Evolutionary conservation across 2,113 vertebrate genomes (phyloP).

Genomic region (Crotalus horridus): DNA sequence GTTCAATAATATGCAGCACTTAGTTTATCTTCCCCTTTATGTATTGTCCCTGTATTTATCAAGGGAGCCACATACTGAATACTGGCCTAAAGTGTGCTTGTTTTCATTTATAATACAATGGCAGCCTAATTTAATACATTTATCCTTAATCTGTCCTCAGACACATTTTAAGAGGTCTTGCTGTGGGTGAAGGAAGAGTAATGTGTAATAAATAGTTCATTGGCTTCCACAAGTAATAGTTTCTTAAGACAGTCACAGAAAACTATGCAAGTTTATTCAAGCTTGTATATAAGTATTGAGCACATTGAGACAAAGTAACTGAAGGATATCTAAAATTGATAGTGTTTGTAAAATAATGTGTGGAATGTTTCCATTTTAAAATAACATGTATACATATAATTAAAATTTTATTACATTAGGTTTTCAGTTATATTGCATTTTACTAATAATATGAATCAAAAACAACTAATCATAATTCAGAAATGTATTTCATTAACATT

Average conservation of each 20-base stretch:
- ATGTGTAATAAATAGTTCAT: conserved; percentile 49
- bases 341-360: conserved; percentile 36
- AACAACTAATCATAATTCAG: too few species aligned
- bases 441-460: not conserved
- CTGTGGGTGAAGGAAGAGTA: conserved; percentile 50
- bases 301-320: conserved; percentile 60
- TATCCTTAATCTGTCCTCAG: conserved; percentile 46
- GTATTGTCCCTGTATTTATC: too few species aligned
- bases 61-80: too few species aligned
- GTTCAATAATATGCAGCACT: too few species aligned
- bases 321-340: conserved; percentile 35
- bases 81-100: too few species aligned
- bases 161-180: conserved; percentile 46
- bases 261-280: conserved; percentile 52
- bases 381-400: conserved; percentile 24
- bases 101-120: conserved; percentile 28
- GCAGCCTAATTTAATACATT: conserved; percentile 37
- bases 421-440: not conserved
- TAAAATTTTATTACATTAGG: too few species aligned
- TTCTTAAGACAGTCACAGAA: conserved; percentile 68
- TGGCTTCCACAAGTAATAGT: conserved; percentile 58
- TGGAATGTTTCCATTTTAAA: conserved; percentile 46
- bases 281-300: conserved; percentile 51
- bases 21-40: too few species aligned
- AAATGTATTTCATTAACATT: too few species aligned